Conservation (phyloP, 2,888 invertebrate genomes). For the Philereme transversata region DNA sequence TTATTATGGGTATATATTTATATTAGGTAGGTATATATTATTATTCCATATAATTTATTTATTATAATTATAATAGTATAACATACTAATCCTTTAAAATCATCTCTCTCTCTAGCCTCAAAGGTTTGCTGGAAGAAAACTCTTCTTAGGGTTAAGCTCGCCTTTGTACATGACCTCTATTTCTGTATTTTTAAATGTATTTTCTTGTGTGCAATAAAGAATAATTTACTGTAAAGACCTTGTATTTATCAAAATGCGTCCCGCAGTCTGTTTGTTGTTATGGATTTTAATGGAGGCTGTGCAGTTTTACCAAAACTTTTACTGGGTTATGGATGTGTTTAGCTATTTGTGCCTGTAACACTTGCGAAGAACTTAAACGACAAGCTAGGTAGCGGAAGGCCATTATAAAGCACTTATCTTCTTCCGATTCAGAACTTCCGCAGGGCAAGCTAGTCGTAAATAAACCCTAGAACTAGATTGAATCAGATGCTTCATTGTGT, state of each 20-base stretch:
- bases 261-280: not conserved
- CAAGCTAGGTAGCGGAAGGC: not conserved
- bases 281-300: not conserved
- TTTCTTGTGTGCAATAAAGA: too few species aligned
- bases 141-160: too few species aligned
- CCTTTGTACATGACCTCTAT: too few species aligned
- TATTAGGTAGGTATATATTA: too few species aligned
- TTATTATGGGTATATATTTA: too few species aligned
- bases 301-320: not conserved
- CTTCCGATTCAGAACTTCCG: slow-evolving; percentile 15
- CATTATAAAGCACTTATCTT: slow-evolving; percentile 15
- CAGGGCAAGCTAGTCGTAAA: slow-evolving; percentile 24
- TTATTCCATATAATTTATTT: too few species aligned
- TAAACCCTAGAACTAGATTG: slow-evolving; percentile 28
- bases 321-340: not conserved
- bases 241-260: not conserved
- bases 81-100: too few species aligned
- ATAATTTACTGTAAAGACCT: slow-evolving; percentile 1
- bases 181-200: too few species aligned
- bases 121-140: too few species aligned
- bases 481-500: slow-evolving; percentile 27
- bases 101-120: too few species aligned
- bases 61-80: too few species aligned
- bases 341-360: slow-evolving; percentile 12
- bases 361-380: slow-evolving; percentile 10